phyloP scores from a whole-genome alignment of 2,113 vertebrate species.

The Morone saxatilis region DNA sequence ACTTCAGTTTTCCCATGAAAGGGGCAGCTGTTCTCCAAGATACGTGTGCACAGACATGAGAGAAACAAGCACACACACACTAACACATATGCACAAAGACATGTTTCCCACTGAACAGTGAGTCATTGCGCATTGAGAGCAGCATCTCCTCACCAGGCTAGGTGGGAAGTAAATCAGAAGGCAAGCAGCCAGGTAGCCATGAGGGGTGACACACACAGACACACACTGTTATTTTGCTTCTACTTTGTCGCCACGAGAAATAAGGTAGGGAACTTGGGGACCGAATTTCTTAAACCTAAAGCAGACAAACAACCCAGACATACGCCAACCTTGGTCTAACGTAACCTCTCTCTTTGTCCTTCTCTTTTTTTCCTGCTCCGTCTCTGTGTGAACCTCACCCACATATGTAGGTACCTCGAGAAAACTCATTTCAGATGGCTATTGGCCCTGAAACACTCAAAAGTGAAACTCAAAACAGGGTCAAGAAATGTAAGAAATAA shows the following conservation, averaged over 20 bases:
- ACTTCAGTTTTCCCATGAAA: neutral
- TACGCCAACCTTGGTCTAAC: neutral
- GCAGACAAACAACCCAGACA: constrained; percentile 26
- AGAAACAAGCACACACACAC: neutral
- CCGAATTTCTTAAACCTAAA: constrained; percentile 30
- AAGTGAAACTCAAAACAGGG: constrained; percentile 56
- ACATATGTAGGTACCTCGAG: constrained; percentile 23
- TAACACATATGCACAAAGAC: neutral
- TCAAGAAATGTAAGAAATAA: constrained; percentile 46
- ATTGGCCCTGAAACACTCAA: constrained; percentile 56
- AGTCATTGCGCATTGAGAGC: constrained; percentile 47
- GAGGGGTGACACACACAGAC: constrained; percentile 2
- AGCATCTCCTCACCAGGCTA: constrained; percentile 40
- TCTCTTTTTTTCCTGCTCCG: neutral
- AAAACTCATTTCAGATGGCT: constrained; percentile 71
- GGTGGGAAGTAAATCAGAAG: constrained; percentile 46
- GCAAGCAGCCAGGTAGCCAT: constrained; percentile 31
- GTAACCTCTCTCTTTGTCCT: neutral
- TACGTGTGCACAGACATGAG: neutral
- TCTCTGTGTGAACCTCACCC: constrained; percentile 36
- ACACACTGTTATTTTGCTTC: constrained; percentile 8
- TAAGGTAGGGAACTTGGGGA: neutral
- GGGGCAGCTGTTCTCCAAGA: constrained; percentile 32
- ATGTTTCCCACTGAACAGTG: constrained; percentile 21
- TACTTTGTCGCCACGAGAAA: constrained; percentile 23